Conservation (phyloP, 2,113 vertebrate species). For the Mus pahari region DNA sequence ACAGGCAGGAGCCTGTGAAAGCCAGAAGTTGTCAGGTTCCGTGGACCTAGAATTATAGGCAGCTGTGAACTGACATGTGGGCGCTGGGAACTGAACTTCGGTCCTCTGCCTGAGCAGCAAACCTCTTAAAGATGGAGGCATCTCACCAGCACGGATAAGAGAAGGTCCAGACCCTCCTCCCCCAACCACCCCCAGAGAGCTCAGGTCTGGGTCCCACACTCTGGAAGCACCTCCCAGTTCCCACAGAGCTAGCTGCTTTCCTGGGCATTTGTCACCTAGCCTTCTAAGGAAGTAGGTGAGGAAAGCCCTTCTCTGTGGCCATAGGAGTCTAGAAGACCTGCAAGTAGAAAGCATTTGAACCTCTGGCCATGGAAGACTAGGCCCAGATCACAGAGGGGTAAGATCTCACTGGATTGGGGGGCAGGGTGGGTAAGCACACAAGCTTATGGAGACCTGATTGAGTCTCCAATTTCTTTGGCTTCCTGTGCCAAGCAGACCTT, state of each 20-base stretch:
- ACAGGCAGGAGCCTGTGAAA: not conserved
- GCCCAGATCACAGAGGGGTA: not conserved
- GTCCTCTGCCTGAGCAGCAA: not conserved
- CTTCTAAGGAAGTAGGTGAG: not conserved
- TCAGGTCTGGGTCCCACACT: not conserved
- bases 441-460: not conserved
- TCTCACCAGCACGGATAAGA: not conserved
- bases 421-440: accelerated
- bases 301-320: no score
- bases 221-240: not conserved
- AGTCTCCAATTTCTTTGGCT: not conserved
- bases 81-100: not conserved
- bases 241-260: not conserved
- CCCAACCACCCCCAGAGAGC: no score
- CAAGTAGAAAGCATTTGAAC: slow-evolving; percentile 6
- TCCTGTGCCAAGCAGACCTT: not conserved
- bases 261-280: not conserved
- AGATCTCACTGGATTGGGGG: not conserved
- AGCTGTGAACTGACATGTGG: not conserved
- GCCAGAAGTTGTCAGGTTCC: not conserved
- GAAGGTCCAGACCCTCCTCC: not conserved
- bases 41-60: not conserved
- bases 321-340: not conserved
- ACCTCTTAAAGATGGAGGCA: not conserved
- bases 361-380: not conserved